Percentiles rank a stretch among this genome's conserved stretches.
Evolutionary conservation across 2,888 invertebrate genomes (phyloP).

Genomic region (Aspidapion aeneum): DNA sequence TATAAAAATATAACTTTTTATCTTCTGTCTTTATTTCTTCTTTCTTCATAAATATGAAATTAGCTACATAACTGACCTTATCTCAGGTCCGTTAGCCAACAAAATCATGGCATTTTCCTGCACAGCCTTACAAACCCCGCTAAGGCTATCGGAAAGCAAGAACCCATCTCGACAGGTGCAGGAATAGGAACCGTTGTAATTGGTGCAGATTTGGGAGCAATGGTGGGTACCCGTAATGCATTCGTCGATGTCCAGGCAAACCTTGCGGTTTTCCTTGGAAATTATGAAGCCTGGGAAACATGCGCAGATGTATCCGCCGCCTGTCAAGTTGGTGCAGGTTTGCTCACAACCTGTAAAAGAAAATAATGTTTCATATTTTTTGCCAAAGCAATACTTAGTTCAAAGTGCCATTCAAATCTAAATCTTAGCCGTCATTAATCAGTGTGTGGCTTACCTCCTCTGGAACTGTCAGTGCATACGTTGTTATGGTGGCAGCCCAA

Average conservation of each 20-base stretch:
- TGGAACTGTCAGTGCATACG: constrained; percentile 54
- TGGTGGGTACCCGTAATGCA: constrained; percentile 78
- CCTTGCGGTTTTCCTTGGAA: constrained; percentile 73
- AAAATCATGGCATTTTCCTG: constrained; percentile 65
- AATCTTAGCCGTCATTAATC: too few species aligned
- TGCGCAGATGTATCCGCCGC: constrained; percentile 84
- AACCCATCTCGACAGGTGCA: constrained; percentile 88
- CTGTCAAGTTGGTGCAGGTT: constrained; percentile 81
- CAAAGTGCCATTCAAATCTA: too few species aligned
- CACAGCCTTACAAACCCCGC: constrained; percentile 77
- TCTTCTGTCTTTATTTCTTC: too few species aligned
- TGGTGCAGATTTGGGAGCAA: constrained; percentile 92
- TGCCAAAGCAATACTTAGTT: too few species aligned
- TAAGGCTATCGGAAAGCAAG: constrained; percentile 67
- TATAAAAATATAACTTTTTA: not conserved
- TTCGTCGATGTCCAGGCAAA: constrained; percentile 87
- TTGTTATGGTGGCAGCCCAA: constrained; percentile 77
- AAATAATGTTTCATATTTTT: too few species aligned
- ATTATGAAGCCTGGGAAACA: constrained; percentile 87
- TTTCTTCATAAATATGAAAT: too few species aligned
- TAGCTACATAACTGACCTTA: too few species aligned
- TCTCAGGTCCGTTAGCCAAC: constrained; percentile 83
- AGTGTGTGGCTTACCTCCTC: constrained; percentile 90
- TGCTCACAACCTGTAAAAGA: constrained; percentile 69
- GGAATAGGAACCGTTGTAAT: constrained; percentile 84